Evolutionary conservation across 2,888 invertebrate genomes (phyloP).

Genomic region (Machimus rusticus): DNA sequence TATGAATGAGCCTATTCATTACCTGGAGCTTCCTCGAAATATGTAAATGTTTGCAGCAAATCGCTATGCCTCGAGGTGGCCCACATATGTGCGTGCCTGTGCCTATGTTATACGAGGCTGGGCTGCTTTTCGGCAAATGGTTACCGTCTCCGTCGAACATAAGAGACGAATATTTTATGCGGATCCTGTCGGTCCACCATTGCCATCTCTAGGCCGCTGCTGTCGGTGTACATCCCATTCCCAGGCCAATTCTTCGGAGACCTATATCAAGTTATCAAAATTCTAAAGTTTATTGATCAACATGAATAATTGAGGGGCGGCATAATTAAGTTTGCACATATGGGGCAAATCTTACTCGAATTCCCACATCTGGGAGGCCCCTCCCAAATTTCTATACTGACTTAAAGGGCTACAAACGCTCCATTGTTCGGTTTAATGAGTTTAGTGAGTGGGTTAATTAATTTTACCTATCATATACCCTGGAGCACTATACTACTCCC

Average conservation of each 20-base stretch:
- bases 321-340: conserved; percentile 29
- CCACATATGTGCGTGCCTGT: neutral
- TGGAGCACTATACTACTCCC: neutral
- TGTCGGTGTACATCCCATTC: neutral
- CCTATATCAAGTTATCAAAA: conserved; percentile 33
- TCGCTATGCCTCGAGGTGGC: neutral
- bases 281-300: conserved; percentile 36
- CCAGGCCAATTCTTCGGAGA: neutral
- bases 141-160: neutral
- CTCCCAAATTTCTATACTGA: neutral
- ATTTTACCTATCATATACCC: conserved; percentile 11
- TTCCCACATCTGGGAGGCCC: neutral
- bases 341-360: conserved; percentile 13
- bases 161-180: conserved; percentile 15
- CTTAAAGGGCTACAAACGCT: neutral
- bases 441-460: conserved; percentile 29
- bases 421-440: conserved; percentile 25
- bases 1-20: conserved; percentile 39
- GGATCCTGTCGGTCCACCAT: neutral
- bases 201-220: neutral
- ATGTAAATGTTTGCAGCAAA: conserved; percentile 24
- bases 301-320: conserved; percentile 26
- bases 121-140: neutral
- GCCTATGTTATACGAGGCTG: neutral
- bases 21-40: conserved; percentile 32